A percentile compares a stretch with the other conserved stretches of the same genome.
phyloP scores from a whole-genome alignment of 2,113 vertebrate genomes.

The Thalassoma bifasciatum region DNA sequence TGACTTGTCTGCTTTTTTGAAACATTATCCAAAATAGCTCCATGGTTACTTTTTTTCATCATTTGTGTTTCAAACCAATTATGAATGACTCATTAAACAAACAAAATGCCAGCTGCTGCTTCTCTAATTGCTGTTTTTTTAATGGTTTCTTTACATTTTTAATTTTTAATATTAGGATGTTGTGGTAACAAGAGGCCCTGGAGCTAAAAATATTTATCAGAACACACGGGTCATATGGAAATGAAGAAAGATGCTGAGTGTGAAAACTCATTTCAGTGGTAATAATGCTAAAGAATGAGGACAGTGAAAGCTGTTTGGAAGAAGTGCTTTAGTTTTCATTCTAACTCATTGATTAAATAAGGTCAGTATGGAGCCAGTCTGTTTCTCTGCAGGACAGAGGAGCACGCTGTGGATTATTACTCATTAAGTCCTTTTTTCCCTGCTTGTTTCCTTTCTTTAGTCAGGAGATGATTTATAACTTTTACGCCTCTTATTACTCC shows the following conservation, averaged over 20 bases:
- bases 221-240: background rate
- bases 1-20: no score
- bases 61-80: no score
- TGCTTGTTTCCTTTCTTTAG: background rate
- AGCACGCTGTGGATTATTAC: slow-evolving; percentile 20
- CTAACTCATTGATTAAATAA: slow-evolving; percentile 30
- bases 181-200: no score
- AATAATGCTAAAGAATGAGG: slow-evolving; percentile 3
- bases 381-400: slow-evolving; percentile 18
- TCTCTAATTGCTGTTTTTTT: no score
- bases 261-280: slow-evolving; percentile 3
- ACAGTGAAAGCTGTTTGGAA: slow-evolving; percentile 7
- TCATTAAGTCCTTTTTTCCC: slow-evolving; percentile 22
- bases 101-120: no score
- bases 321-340: slow-evolving; percentile 1
- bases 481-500: slow-evolving; percentile 8
- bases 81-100: no score
- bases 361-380: slow-evolving; percentile 1
- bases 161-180: no score
- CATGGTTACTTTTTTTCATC: no score
- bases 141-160: no score
- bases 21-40: no score
- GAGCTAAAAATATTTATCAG: no score
- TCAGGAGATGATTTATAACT: slow-evolving; percentile 13
- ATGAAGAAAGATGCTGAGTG: background rate